Evolutionary conservation across 2,888 invertebrate species (phyloP), one percentile per base, ranked within the genome.

Genomic region (Coenonympha arcania): DNA sequence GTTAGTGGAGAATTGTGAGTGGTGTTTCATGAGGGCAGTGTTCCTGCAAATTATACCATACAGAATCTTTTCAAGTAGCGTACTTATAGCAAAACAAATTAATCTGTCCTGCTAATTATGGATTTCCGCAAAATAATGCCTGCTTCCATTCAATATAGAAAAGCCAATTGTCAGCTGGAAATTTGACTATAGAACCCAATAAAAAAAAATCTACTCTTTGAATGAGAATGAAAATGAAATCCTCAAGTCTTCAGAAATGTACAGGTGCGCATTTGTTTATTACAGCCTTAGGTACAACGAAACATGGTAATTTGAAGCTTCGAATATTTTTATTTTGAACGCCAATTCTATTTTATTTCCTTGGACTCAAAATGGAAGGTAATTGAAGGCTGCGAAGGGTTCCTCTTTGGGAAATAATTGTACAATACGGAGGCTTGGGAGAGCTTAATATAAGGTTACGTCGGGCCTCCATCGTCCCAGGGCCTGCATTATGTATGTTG

Each of bases 341-440:
- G 61, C 76, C 79, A 76, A 81, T 80, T 82, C 78, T 71, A 76
- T 79, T 80, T 81, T 78, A 80, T 79, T 79, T 69, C 73, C 68
- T 67, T 66, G 60, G 79, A 74, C 76, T 74, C 76, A 74, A 74
- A 79, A 81, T 79, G 79, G 76, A 70, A 72, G 81, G 83, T 86
- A 84, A 86, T 86, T 86, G 85, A 78, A 79, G 82, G 76, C 74
- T 77, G 68, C 73, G 69, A 68, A 79, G 82, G 80, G 84, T 79
- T 82, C 76, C 76, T 75, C 84, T 83, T 77, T 71, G 65, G 83
- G 81, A 82, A 85, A 82, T 85, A 85, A 86, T 84, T 84, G 81
- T 78, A 65, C 70, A 76, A 83, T 76, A 76, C 79, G 73, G 83
- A 73, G 76, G 79, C 81, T 79, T 68, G 82, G 81, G 83, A 83